A percentile compares a stretch with the other conserved stretches of the same genome.
Evolutionary conservation across 1,140 invertebrate genomes (phyloP).

Genomic region (Dolichoris vasculosae): DNA sequence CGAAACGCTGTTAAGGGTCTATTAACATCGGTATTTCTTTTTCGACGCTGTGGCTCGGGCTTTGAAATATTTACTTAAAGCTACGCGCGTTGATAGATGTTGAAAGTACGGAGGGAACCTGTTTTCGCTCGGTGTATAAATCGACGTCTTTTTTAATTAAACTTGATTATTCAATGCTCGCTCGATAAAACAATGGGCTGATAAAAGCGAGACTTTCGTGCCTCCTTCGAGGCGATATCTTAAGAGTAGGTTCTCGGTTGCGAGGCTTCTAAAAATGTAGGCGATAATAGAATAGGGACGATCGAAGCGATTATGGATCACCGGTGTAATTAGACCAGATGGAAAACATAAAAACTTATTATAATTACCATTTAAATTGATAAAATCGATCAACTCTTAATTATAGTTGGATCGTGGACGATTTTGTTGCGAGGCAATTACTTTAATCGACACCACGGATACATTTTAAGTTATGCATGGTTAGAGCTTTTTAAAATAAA

Average conservation of each 20-base stretch:
- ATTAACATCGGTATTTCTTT: slow-evolving; percentile 9
- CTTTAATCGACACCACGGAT: neutral
- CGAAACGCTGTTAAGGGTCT: neutral
- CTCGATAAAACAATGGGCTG: neutral
- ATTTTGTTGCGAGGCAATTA: neutral
- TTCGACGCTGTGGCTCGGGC: neutral
- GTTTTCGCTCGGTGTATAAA: neutral
- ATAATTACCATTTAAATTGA: slow-evolving; percentile 3
- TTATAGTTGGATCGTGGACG: neutral
- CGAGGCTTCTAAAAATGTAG: neutral
- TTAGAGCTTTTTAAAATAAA: neutral
- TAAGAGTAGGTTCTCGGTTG: neutral
- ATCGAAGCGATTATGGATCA: neutral
- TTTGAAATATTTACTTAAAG: neutral
- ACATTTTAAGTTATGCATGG: neutral
- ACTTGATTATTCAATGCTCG: neutral
- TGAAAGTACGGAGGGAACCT: neutral
- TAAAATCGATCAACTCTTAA: neutral
- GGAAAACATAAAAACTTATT: neutral
- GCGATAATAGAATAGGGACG: neutral
- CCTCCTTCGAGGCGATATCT: neutral
- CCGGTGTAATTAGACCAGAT: neutral
- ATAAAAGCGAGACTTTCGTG: neutral
- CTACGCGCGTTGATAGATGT: neutral
- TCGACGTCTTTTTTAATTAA: slow-evolving; percentile 2